These are phyloP conservation scores for Nicator chloris DNA, from an alignment of 2,113 vertebrate species.

Conservation along the genomic window DNA sequence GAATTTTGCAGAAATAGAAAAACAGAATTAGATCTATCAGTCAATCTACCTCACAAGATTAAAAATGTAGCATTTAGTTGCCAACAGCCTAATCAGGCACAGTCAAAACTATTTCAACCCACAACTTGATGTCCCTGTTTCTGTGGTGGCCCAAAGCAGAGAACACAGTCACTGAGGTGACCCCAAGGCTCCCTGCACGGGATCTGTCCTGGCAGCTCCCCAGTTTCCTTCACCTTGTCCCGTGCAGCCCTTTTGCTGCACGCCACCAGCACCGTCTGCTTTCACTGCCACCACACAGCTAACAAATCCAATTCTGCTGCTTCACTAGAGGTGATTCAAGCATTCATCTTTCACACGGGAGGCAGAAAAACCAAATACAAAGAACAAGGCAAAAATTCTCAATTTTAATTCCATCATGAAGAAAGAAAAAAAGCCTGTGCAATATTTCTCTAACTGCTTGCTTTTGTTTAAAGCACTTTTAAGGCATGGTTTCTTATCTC, in stretches of 20 bases:
- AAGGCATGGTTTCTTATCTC: background rate
- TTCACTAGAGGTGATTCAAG: background rate
- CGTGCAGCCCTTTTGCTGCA: accelerated
- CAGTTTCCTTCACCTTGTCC: background rate
- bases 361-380: background rate
- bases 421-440: background rate
- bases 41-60: background rate
- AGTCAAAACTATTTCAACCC: background rate
- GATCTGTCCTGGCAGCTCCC: background rate
- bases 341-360: background rate
- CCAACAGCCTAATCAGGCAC: background rate
- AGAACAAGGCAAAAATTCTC: background rate
- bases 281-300: background rate
- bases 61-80: background rate
- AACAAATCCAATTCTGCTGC: accelerated
- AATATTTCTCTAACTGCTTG: background rate
- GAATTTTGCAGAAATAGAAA: background rate
- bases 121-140: accelerated
- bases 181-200: background rate
- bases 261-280: accelerated
- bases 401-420: background rate
- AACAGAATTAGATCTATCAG: background rate
- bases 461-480: background rate
- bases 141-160: background rate
- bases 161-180: accelerated